Base-by-base conservation (phyloP, 2,797 vertebrate species). In the Ciconia nigra region DNA sequence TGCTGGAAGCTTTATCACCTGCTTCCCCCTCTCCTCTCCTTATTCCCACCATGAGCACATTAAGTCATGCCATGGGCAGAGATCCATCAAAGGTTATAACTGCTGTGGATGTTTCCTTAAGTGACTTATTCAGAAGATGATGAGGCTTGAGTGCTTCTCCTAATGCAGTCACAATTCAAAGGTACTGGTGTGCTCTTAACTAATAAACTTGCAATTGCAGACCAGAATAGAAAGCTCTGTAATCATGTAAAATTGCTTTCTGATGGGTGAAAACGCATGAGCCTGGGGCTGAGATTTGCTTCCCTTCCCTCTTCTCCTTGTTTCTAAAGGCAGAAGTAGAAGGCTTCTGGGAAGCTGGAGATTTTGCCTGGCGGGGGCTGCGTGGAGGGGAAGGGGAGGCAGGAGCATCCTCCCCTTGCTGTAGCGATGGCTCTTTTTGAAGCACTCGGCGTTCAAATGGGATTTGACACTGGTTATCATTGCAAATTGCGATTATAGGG, bases 161-260 rank as follows among this genome's bases (percentile, higher is more conserved):
- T 95, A 76, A 95, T 39, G 89, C 74, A 96, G 82, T 46, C 96
- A 83, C 76, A 72, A 78, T 47, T 52, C 89, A 13, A 33, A 81
- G 94, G 83, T 78, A 37, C 84, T 44, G 58, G 69, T 58, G 93
- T 78, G 76, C 85, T 90, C 46, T 92, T 79, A 78, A 29, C 94
- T 88, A 88, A 95, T 91, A 89, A 95, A 81, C 54, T 79, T 42
- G 12, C 76, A 61, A 18, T 62, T 76, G 76, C 79, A 57, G 79
- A 81, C 69, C 82, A 65, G 79, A 90, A 91, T 88, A 86, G 84
- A 78, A 95, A 91, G 61, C 39, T 83, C 87, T 47, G 76, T 78
- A 88, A 94, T 96, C 76, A 86, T 0, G 25, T 67, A 17, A 88
- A 86, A 90, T 88, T 89, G 82, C 91, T 86, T 95, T 95, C 79